Percentiles rank a stretch among this genome's conserved stretches.
phyloP scores from a whole-genome alignment of 2,888 invertebrate species.

The Nowickia ferox region DNA sequence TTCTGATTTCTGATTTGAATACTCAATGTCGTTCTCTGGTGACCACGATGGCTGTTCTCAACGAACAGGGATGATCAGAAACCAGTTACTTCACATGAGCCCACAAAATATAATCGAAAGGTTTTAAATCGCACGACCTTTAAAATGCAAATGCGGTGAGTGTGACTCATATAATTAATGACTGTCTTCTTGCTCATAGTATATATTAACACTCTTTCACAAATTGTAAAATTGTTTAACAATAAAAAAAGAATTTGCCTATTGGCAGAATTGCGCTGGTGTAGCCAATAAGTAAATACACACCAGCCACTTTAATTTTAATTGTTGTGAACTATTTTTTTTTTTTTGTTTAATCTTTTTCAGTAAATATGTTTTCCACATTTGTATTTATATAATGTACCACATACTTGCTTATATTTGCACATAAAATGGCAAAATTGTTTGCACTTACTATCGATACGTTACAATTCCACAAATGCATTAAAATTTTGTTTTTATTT shows the following conservation, averaged over 20 bases:
- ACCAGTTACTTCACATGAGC: too few species aligned
- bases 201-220: background rate
- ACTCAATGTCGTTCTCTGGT: too few species aligned
- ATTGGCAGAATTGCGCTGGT: background rate
- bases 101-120: too few species aligned
- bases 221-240: background rate
- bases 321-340: background rate
- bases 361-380: background rate
- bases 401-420: constrained; percentile 30
- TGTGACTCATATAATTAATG: too few species aligned
- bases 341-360: background rate
- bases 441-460: background rate
- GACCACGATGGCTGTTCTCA: too few species aligned
- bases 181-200: too few species aligned
- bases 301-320: constrained; percentile 22
- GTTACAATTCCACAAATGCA: background rate
- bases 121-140: too few species aligned
- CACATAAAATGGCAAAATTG: constrained; percentile 9
- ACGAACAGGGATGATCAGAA: too few species aligned
- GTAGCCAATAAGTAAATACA: background rate
- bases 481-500: background rate
- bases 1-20: too few species aligned
- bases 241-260: background rate
- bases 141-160: too few species aligned
- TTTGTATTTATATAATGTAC: background rate